phyloP scores from a whole-genome alignment of 2,888 invertebrate species.

The Clostera curtula region DNA sequence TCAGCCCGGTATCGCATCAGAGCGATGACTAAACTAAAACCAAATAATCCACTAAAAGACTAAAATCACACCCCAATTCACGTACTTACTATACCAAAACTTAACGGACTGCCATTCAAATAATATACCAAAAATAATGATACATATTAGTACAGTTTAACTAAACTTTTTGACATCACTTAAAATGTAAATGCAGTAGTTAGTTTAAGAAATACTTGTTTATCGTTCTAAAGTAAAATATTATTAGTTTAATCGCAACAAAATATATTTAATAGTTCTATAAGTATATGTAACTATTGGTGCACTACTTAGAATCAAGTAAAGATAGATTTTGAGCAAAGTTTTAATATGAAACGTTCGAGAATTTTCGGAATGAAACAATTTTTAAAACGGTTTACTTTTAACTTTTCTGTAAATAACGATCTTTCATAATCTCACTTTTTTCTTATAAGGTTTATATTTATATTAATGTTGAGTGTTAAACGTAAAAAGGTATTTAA shows the following conservation, averaged over 20 bases:
- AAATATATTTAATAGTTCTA: conserved; percentile 52
- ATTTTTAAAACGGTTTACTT: conserved; percentile 35
- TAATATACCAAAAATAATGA: conserved; percentile 22
- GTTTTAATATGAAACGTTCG: conserved; percentile 23
- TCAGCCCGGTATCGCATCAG: conserved; percentile 71
- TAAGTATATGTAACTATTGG: conserved; percentile 47
- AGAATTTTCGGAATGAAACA: conserved; percentile 19
- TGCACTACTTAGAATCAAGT: conserved; percentile 61
- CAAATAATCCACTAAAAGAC: conserved; percentile 9
- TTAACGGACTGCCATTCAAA: conserved; percentile 38
- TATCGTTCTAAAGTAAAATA: conserved; percentile 35
- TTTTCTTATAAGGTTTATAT: conserved; percentile 36
- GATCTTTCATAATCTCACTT: conserved; percentile 41
- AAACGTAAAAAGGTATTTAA: conserved; percentile 45
- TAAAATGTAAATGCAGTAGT: conserved; percentile 48
- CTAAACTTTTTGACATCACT: conserved; percentile 16
- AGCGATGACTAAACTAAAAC: conserved; percentile 61
- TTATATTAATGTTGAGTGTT: conserved; percentile 54
- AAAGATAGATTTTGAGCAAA: conserved; percentile 39
- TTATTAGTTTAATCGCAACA: conserved; percentile 37
- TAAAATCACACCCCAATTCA: conserved; percentile 16
- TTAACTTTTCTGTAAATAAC: conserved; percentile 61
- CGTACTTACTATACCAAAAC: conserved; percentile 14
- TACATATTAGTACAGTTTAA: conserved; percentile 17
- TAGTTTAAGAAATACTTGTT: conserved; percentile 41